Conservation (phyloP, 2,797 vertebrate species). For the Phoxinus dragarum region DNA sequence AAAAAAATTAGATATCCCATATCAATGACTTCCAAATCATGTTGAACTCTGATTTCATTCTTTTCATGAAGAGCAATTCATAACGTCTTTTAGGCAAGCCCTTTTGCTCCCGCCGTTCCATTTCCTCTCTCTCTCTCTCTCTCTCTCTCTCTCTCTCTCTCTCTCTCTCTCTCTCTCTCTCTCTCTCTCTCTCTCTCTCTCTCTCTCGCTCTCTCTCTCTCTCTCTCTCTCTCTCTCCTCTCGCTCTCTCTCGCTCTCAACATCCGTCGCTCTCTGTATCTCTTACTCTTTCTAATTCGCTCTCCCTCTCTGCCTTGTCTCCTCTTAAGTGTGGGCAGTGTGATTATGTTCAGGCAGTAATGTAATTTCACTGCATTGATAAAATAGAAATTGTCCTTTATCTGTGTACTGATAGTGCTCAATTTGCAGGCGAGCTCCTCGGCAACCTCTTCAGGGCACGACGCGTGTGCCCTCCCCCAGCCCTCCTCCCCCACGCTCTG, state of each 20-base stretch:
- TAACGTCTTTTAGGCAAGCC: slow-evolving; percentile 78
- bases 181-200: neutral
- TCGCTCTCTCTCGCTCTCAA: slow-evolving; percentile 20
- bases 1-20: slow-evolving; percentile 95
- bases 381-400: slow-evolving; percentile 99
- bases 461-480: slow-evolving; percentile 58
- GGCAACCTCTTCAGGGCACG: slow-evolving; percentile 92
- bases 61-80: slow-evolving; percentile 91
- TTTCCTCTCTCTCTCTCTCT: slow-evolving; percentile 16
- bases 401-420: slow-evolving; percentile 99
- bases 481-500: slow-evolving; percentile 89
- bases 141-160: slow-evolving; percentile 23
- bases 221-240: slow-evolving; percentile 12
- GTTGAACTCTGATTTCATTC: slow-evolving; percentile 91
- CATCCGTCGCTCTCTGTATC: slow-evolving; percentile 64
- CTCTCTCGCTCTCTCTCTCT: slow-evolving; percentile 39
- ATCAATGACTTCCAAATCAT: slow-evolving; percentile 98
- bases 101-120: slow-evolving; percentile 42
- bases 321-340: slow-evolving; percentile 93
- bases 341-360: slow-evolving; percentile 99
- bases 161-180: slow-evolving; percentile 39
- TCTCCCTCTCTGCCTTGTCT: slow-evolving; percentile 63
- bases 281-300: slow-evolving; percentile 50
- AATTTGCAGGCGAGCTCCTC: slow-evolving; percentile 97
- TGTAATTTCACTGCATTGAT: slow-evolving; percentile 99